phyloP scores from a whole-genome alignment of 2,797 vertebrate genomes.

The Pterois miles region DNA sequence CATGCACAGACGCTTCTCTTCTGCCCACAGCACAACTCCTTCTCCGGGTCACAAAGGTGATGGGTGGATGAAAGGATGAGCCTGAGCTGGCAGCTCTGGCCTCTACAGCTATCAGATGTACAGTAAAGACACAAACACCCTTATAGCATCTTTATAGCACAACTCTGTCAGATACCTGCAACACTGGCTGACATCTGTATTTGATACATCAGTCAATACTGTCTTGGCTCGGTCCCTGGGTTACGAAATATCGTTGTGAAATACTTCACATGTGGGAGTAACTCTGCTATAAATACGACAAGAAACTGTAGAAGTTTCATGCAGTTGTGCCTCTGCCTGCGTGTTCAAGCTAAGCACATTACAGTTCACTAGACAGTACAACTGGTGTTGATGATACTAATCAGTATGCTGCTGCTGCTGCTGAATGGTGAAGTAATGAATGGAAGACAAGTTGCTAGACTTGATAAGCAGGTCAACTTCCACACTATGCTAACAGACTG shows the following conservation, averaged over 20 bases:
- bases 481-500: not conserved
- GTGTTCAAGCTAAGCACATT: not conserved
- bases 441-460: not conserved
- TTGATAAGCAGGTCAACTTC: not conserved
- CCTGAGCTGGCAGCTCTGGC: not conserved
- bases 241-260: slow-evolving; percentile 36
- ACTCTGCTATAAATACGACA: slow-evolving; percentile 23
- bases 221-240: not conserved
- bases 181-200: slow-evolving; percentile 1
- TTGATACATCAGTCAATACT: slow-evolving; percentile 7
- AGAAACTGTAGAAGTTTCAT: not conserved
- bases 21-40: not conserved
- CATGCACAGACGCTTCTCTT: not conserved
- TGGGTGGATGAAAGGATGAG: not conserved
- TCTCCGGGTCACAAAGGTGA: not conserved
- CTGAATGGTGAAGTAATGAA: not conserved
- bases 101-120: slow-evolving; percentile 3
- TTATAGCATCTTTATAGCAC: not conserved
- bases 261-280: slow-evolving; percentile 13
- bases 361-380: not conserved
- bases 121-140: not conserved
- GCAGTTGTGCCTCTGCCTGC: not conserved
- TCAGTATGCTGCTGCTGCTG: not conserved
- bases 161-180: not conserved
- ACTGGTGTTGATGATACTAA: not conserved